phyloP scores from a whole-genome alignment of 2,888 invertebrate genomes.

The Ypsolopha scabrella region DNA sequence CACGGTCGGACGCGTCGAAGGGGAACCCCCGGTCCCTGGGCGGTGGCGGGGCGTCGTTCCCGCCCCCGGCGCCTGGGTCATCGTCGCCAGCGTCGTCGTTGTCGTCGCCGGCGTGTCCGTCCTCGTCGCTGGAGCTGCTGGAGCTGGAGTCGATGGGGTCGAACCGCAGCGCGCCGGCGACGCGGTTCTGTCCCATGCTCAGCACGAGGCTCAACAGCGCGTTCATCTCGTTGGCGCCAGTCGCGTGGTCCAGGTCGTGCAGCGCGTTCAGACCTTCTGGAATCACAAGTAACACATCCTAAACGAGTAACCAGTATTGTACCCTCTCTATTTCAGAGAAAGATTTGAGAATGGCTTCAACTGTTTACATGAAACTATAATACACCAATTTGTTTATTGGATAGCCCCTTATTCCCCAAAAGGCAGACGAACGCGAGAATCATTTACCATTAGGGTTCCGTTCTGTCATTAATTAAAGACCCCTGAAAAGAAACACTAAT shows the following conservation, averaged over 20 bases:
- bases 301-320: too few relatives aligned
- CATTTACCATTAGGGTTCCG: too few relatives aligned
- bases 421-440: too few relatives aligned
- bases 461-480: too few relatives aligned
- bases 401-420: too few relatives aligned
- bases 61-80: background rate
- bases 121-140: slow-evolving; percentile 18
- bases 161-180: slow-evolving; percentile 48
- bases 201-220: slow-evolving; percentile 56
- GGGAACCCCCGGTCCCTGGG: background rate
- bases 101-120: slow-evolving; percentile 7
- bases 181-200: slow-evolving; percentile 54
- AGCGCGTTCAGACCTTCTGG: slow-evolving; percentile 40
- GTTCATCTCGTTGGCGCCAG: slow-evolving; percentile 61
- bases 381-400: too few relatives aligned
- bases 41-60: background rate
- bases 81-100: background rate
- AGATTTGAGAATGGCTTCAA: too few relatives aligned
- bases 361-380: too few relatives aligned
- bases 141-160: slow-evolving; percentile 26
- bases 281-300: background rate
- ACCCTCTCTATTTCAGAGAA: too few relatives aligned
- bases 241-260: slow-evolving; percentile 41
- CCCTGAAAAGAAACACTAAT: too few relatives aligned
- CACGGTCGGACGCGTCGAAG: background rate